A percentile compares a stretch with the other conserved stretches of the same genome.
phyloP scores from a whole-genome alignment of 2,113 vertebrate genomes.

The Podocnemis expansa region DNA sequence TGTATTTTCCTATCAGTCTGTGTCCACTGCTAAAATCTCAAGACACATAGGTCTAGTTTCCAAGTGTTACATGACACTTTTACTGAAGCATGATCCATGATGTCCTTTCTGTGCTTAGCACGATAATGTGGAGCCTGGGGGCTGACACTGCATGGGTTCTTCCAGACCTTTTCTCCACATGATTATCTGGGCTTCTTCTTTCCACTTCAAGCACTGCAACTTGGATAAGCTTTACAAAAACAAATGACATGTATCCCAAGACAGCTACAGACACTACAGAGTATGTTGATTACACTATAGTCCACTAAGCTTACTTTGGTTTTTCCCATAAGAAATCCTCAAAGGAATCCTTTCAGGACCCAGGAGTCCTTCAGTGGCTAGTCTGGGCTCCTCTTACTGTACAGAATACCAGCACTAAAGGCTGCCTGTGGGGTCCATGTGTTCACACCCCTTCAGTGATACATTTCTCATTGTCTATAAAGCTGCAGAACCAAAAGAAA shows the following conservation, averaged over 20 bases:
- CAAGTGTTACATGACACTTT: not conserved
- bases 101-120: not conserved
- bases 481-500: conserved; percentile 48
- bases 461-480: conserved; percentile 41
- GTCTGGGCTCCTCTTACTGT: conserved; percentile 25
- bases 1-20: not conserved
- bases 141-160: accelerated
- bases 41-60: not conserved
- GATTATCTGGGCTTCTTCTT: not conserved
- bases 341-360: conserved; percentile 34
- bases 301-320: conserved; percentile 62
- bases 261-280: conserved; percentile 21
- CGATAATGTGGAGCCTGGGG: no score
- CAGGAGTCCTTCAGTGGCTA: not conserved
- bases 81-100: not conserved
- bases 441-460: conserved; percentile 4
- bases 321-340: conserved; percentile 50
- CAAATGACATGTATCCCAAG: conserved; percentile 23
- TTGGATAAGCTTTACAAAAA: conserved; percentile 42
- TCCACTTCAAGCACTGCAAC: not conserved
- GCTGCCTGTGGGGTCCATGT: conserved; percentile 59
- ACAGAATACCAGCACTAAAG: conserved; percentile 55
- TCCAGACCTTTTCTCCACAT: not conserved
- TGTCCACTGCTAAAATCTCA: not conserved
- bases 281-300: conserved; percentile 39